Evolutionary conservation across 2,113 vertebrate species (phyloP), one percentile per base, ranked within the genome.

Genomic region (Stictonetta naevosa): DNA sequence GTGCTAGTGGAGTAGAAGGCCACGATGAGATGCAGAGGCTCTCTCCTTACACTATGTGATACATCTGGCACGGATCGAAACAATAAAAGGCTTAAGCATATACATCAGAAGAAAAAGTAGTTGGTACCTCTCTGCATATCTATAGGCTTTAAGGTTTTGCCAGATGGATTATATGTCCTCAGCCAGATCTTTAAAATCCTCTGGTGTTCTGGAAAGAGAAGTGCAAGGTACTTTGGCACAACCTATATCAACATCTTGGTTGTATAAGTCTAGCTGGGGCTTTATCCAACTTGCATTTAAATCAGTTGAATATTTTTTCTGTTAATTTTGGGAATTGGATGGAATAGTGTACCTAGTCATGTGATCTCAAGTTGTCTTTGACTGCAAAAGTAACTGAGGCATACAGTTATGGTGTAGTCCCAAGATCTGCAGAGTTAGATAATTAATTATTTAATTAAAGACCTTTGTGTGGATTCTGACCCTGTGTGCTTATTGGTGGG

Each of bases 21-120:
- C 56, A 71, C 58, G 50, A 71, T 75, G 85, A 73, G 63, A 71
- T 59, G 20, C 56, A 78, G 42, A 58, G 21, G 11, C 5, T 60
- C 14, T 79, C 2, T 85, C 29, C 34, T 73, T 69, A 22, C 5
- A 14, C 38, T 25, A 0, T 13, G 3, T 1, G 8, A 56, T 48
- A 62, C 34, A 66, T 80, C 29, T 62, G 55, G 48, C 63, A 83
- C 53, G 25, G 69, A 58, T 16, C 31, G 48, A 83, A 83, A 5
- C 42, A 77, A 28, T 59, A 34, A 88, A 26, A 73, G 59, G 19
- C 50, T 29, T 77, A 0, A 91, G 77, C 28, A 5, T 33, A 20
- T 81, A 21, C 25, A 62, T 29, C 3, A 1, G 50, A 80, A 80
- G 67, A 73, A 83, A 92, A 46, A 1, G 4, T 40, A 10, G 50